Percentiles rank a stretch among this genome's conserved stretches.
Conservation (phyloP, 2,113 vertebrate genomes). For the Upupa epops region DNA sequence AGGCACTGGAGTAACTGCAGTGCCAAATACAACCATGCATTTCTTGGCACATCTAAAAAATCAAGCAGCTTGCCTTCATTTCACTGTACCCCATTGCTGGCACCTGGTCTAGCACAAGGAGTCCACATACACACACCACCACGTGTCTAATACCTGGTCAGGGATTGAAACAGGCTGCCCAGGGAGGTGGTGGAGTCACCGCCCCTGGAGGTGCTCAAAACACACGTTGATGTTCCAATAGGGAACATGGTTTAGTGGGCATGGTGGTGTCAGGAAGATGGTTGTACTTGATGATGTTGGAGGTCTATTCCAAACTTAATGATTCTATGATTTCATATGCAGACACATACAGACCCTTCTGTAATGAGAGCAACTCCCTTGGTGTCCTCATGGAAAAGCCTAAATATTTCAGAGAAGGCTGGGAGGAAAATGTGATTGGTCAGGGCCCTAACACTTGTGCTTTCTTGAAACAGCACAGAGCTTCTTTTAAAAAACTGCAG, state of each 20-base stretch:
- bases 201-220: no score
- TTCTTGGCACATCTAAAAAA: background rate
- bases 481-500: background rate
- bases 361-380: background rate
- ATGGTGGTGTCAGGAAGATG: no score
- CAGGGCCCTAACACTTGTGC: background rate
- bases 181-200: no score
- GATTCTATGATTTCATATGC: background rate
- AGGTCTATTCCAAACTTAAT: no score
- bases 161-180: no score
- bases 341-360: rapidly evolving
- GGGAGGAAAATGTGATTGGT: background rate
- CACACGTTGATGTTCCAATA: no score
- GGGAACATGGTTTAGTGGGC: no score
- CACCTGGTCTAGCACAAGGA: background rate
- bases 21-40: background rate
- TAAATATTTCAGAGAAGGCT: background rate
- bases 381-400: background rate
- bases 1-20: background rate
- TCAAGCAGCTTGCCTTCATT: rapidly evolving
- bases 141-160: no score
- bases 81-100: background rate
- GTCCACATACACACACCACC: background rate
- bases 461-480: background rate
- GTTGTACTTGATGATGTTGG: no score